phyloP scores from a whole-genome alignment of 2,797 vertebrate genomes.

The Sparidentex hasta region DNA sequence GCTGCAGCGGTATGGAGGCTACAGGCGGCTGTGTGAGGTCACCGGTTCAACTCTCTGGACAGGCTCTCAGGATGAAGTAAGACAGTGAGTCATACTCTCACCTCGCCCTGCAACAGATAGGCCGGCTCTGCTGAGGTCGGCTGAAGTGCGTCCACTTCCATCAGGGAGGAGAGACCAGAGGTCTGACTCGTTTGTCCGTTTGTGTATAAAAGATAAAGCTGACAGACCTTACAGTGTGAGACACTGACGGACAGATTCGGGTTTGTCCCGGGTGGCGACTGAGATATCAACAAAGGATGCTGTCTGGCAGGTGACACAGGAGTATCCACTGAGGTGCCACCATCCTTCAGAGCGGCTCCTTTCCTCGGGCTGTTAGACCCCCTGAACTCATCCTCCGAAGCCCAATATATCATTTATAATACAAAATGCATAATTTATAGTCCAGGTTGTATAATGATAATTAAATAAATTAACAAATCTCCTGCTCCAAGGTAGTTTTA shows the following conservation, averaged over 20 bases:
- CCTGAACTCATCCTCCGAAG: too few relatives aligned
- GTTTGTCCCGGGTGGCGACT: too few relatives aligned
- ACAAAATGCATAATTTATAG: too few relatives aligned
- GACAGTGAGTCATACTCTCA: constrained; percentile 48
- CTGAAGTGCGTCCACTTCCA: neutral
- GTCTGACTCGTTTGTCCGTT: too few relatives aligned
- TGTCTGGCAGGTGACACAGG: too few relatives aligned
- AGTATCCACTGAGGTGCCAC: too few relatives aligned
- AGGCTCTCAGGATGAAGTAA: constrained; percentile 46
- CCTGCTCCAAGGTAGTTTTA: too few relatives aligned
- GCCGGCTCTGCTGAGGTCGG: neutral
- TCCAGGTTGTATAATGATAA: too few relatives aligned
- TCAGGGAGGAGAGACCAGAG: neutral
- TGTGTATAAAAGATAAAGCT: neutral
- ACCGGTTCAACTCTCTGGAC: constrained; percentile 29
- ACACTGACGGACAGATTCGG: neutral
- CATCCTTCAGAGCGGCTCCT: too few relatives aligned
- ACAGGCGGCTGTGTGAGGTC: constrained; percentile 31
- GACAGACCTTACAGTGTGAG: neutral
- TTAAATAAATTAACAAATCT: too few relatives aligned
- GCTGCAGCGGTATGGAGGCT: neutral
- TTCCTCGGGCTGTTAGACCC: too few relatives aligned
- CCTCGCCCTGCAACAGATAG: constrained; percentile 19
- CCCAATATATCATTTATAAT: too few relatives aligned
- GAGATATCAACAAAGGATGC: neutral